A percentile compares a stretch with the other conserved stretches of the same genome.
Evolutionary conservation across 2,797 vertebrate genomes (phyloP).

Genomic region (Phoebastria nigripes): DNA sequence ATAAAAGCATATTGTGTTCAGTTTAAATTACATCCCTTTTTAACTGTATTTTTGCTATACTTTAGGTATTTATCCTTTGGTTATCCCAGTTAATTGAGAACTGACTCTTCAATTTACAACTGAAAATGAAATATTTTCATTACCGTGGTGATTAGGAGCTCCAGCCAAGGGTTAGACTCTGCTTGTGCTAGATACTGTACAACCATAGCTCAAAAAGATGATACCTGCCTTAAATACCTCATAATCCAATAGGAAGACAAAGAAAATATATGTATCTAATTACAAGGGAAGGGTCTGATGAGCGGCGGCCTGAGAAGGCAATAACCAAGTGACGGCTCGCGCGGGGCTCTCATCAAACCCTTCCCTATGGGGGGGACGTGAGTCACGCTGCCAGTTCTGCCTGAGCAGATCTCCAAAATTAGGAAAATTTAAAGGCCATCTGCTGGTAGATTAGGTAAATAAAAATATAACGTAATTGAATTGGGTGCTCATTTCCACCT

Average conservation of each 20-base stretch:
- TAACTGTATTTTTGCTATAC: background rate
- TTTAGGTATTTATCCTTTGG: background rate
- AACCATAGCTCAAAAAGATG: background rate
- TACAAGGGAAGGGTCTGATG: background rate
- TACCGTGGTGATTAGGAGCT: background rate
- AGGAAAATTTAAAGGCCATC: constrained; percentile 4
- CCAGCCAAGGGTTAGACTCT: background rate
- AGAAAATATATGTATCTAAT: background rate
- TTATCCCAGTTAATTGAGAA: background rate
- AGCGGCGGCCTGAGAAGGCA: background rate
- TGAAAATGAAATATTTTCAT: background rate
- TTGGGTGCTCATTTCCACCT: background rate
- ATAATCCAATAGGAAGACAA: background rate
- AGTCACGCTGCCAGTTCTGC: background rate
- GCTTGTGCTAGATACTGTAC: background rate
- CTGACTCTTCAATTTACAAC: background rate
- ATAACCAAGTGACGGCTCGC: background rate
- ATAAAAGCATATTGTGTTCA: background rate
- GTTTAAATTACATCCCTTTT: background rate
- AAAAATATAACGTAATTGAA: background rate
- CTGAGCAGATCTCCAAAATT: background rate
- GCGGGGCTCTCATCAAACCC: background rate
- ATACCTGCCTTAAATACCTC: constrained; percentile 12
- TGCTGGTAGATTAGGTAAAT: constrained; percentile 28
- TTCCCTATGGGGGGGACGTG: rapidly evolving